Evolutionary conservation across 2,113 vertebrate genomes (phyloP).

Genomic region (Hippopotamus amphibius): DNA sequence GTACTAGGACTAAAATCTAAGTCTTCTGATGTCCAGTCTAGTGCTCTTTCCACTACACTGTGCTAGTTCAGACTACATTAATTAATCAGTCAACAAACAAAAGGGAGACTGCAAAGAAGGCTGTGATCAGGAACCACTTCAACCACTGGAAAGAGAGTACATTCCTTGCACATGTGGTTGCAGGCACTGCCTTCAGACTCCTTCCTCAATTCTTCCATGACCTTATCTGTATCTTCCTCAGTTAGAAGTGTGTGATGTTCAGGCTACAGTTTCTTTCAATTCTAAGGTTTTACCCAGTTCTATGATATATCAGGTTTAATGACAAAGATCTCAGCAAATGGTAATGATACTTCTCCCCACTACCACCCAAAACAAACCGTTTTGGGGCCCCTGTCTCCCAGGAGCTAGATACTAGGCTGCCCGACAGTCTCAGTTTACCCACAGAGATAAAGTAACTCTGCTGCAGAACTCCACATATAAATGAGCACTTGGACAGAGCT

Average conservation of each 20-base stretch:
- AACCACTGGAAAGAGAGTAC: conserved; percentile 94
- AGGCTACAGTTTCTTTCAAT: conserved; percentile 94
- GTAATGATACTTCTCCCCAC: not conserved
- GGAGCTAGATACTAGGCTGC: not conserved
- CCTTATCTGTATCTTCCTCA: conserved; percentile 94
- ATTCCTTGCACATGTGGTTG: conserved; percentile 96
- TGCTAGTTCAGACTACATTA: not conserved
- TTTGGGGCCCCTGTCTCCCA: not conserved
- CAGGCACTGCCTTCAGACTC: conserved; percentile 94
- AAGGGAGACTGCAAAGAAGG: not conserved
- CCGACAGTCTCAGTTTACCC: not conserved
- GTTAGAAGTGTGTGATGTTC: conserved; percentile 95
- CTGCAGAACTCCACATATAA: not conserved
- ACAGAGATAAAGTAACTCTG: not conserved
- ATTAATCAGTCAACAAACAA: not conserved
- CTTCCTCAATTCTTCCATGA: conserved; percentile 95
- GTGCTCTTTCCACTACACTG: not conserved
- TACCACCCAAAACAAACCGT: not conserved
- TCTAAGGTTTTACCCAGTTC: not conserved
- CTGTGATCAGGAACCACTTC: conserved; percentile 86
- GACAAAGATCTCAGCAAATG: not conserved
- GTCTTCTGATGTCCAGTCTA: not conserved
- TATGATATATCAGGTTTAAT: not conserved
- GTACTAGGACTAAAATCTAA: not conserved
- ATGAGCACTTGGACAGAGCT: not conserved